A percentile compares a stretch with the other conserved stretches of the same genome.
phyloP scores from a whole-genome alignment of 1,140 invertebrate species.

The Cydia amplana region DNA sequence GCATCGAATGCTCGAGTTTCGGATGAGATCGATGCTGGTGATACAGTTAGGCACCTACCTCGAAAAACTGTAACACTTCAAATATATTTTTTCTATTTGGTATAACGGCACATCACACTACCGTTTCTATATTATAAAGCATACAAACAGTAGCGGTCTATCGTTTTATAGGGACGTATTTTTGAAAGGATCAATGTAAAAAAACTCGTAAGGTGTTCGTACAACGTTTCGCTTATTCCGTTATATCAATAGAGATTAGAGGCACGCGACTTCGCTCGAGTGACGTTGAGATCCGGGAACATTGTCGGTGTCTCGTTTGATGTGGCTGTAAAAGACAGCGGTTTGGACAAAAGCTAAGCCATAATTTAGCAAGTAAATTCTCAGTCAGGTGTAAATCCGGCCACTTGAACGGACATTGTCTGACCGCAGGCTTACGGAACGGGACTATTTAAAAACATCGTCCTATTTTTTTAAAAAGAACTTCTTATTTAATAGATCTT shows the following conservation, averaged over 20 bases:
- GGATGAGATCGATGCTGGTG: conserved; percentile 49
- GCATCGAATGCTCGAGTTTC: conserved; percentile 45
- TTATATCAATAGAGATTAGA: conserved; percentile 77
- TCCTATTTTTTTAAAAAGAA: too few relatives aligned
- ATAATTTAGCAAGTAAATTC: conserved; percentile 52
- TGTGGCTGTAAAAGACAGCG: conserved; percentile 71
- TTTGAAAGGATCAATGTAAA: conserved; percentile 51
- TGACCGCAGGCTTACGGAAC: conserved; percentile 44
- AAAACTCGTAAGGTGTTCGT: conserved; percentile 73
- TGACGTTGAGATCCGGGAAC: conserved; percentile 49
- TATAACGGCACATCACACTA: conserved; percentile 67
- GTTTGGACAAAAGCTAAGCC: conserved; percentile 52
- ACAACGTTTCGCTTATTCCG: conserved; percentile 62
- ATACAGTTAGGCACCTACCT: conserved; percentile 68
- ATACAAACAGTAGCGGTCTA: conserved; percentile 65
- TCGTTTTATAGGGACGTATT: conserved; percentile 69
- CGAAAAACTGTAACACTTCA: conserved; percentile 74
- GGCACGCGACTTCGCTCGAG: conserved; percentile 67
- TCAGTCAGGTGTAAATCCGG: conserved; percentile 61
- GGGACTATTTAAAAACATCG: conserved; percentile 36
- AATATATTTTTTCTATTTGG: conserved; percentile 59
- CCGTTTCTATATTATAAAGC: conserved; percentile 60
- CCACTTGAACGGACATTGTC: conserved; percentile 42
- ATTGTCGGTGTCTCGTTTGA: conserved; percentile 72
- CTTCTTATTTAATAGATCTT: too few relatives aligned